Percentiles rank a stretch among this genome's conserved stretches.
Conservation (phyloP, 2,113 vertebrate species). For the Bujurquina vittata region DNA sequence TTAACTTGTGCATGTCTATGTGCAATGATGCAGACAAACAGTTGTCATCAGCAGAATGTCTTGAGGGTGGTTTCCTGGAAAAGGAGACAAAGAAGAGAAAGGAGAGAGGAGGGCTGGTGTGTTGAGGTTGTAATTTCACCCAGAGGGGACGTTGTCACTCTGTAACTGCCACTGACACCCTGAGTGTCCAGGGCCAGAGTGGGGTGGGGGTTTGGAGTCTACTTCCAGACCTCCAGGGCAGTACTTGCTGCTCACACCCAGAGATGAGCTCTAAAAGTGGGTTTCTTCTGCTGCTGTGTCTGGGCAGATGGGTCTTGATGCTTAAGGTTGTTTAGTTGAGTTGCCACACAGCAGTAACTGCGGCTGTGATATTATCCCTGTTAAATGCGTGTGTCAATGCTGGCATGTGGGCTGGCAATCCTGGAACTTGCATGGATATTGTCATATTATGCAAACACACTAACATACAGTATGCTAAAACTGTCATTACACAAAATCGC, state of each 20-base stretch:
- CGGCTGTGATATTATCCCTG: not conserved
- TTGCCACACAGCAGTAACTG: not conserved
- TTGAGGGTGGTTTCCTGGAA: conserved; percentile 13
- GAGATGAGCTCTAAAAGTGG: conserved; percentile 48
- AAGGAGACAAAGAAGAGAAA: conserved; percentile 30
- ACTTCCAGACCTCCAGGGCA: conserved; percentile 45
- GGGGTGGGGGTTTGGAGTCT: conserved; percentile 25
- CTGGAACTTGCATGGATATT: not conserved
- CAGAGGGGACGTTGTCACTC: conserved; percentile 47
- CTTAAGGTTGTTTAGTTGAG: conserved; percentile 32
- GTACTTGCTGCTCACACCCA: conserved; percentile 33
- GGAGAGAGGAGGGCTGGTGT: conserved; percentile 13
- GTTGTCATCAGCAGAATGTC: conserved; percentile 45
- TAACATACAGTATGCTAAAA: conserved; percentile 6
- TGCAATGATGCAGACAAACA: conserved; percentile 26
- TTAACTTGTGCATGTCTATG: not conserved
- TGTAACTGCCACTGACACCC: conserved; percentile 37
- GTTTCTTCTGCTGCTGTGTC: conserved; percentile 40
- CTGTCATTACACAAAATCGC: conserved; percentile 13
- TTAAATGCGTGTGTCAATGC: conserved; percentile 4
- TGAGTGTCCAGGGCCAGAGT: not conserved
- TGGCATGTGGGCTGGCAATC: not conserved
- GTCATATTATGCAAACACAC: conserved; percentile 25
- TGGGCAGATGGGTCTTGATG: conserved; percentile 50
- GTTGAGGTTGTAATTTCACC: conserved; percentile 61